Conservation (phyloP, 1,140 invertebrate genomes). For the Ceratina australensis region DNA sequence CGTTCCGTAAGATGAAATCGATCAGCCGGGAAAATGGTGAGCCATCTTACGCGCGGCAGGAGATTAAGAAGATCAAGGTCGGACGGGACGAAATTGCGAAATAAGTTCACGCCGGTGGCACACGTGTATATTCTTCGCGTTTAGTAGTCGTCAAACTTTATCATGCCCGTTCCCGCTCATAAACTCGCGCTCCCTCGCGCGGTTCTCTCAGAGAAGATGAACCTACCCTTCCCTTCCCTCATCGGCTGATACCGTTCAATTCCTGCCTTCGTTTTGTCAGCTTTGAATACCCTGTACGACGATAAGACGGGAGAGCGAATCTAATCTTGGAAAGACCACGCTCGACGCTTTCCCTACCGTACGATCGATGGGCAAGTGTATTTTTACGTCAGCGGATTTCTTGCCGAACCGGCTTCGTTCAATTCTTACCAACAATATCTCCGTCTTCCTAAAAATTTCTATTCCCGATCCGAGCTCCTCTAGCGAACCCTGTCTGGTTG, state of each 20-base stretch:
- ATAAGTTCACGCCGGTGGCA: slow-evolving; percentile 54
- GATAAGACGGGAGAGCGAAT: slow-evolving; percentile 46
- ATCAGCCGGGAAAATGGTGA: slow-evolving; percentile 20
- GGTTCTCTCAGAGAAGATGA: slow-evolving; percentile 19
- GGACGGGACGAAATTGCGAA: slow-evolving; percentile 53
- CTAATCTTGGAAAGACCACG: slow-evolving; percentile 35
- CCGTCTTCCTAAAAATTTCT: neutral
- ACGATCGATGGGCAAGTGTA: slow-evolving; percentile 12
- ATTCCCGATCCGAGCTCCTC: neutral
- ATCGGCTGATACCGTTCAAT: slow-evolving; percentile 22
- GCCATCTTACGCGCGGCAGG: neutral
- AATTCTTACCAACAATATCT: neutral
- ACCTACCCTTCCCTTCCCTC: slow-evolving; percentile 5
- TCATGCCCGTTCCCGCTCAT: slow-evolving; percentile 38
- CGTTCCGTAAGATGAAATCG: slow-evolving; percentile 14
- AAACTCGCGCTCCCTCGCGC: slow-evolving; percentile 40
- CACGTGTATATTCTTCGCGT: slow-evolving; percentile 11
- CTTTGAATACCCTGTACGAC: slow-evolving; percentile 39
- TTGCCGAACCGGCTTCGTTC: neutral
- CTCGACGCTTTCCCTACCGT: neutral
- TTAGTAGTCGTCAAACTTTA: slow-evolving; percentile 61
- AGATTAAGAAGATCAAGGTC: neutral
- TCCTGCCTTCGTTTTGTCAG: slow-evolving; percentile 31
- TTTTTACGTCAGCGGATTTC: neutral
- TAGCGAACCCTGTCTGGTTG: no score